phyloP scores from a whole-genome alignment of 2,113 vertebrate species.

The Zosterops japonicus region DNA sequence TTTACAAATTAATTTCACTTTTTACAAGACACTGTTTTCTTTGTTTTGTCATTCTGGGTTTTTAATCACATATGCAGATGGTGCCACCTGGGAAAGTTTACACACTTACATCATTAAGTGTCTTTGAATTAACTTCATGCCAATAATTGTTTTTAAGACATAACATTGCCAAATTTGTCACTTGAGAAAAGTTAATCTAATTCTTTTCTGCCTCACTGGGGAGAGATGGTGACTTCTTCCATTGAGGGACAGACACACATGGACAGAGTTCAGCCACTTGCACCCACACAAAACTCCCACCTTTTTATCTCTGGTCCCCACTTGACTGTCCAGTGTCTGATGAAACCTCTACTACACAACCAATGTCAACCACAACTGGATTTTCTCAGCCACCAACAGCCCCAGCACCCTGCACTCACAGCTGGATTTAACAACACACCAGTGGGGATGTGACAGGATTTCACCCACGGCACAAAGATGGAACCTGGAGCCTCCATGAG shows the following conservation, averaged over 20 bases:
- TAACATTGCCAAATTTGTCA: background rate
- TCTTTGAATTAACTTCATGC: background rate
- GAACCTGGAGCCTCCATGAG: background rate
- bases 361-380: background rate
- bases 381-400: background rate
- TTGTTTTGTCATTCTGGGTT: background rate
- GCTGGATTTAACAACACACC: accelerated
- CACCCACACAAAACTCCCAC: background rate
- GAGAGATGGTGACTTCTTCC: background rate
- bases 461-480: background rate
- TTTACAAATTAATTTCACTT: background rate
- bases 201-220: background rate
- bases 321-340: background rate
- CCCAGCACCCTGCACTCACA: background rate
- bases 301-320: background rate
- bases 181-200: background rate
- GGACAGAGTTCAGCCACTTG: background rate
- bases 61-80: background rate
- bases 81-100: background rate
- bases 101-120: background rate
- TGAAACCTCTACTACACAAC: background rate
- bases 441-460: background rate
- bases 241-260: accelerated
- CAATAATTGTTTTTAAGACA: background rate
- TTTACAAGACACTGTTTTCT: background rate